phyloP scores from a whole-genome alignment of 1,140 invertebrate genomes.

The Ceratina australensis region DNA sequence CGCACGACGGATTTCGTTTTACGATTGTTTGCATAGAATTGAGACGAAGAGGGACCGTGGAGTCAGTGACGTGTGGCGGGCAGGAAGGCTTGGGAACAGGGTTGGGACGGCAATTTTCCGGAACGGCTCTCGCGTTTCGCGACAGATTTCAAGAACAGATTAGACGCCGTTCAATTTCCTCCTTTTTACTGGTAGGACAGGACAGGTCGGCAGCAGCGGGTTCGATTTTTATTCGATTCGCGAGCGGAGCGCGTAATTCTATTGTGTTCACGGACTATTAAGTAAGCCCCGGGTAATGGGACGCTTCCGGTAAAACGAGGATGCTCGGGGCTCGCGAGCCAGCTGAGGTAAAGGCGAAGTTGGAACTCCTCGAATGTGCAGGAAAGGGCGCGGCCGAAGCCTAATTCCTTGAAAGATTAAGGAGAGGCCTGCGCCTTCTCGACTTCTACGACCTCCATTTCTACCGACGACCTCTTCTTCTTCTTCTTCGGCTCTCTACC shows the following conservation, averaged over 20 bases:
- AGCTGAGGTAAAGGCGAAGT: constrained; percentile 22
- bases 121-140: constrained; percentile 53
- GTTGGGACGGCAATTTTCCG: constrained; percentile 55
- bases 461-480: constrained; percentile 54
- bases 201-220: not conserved
- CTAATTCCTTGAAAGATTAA: constrained; percentile 78
- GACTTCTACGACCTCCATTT: constrained; percentile 66
- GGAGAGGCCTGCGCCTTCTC: constrained; percentile 66
- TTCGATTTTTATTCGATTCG: constrained; percentile 76
- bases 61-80: constrained; percentile 47
- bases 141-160: constrained; percentile 69
- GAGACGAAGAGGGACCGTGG: constrained; percentile 27
- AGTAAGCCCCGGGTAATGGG: constrained; percentile 75
- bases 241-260: constrained; percentile 74
- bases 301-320: constrained; percentile 74
- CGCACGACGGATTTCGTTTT: not conserved
- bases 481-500: constrained; percentile 42
- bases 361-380: constrained; percentile 76
- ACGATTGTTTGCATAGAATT: constrained; percentile 38
- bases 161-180: constrained; percentile 69
- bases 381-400: constrained; percentile 77
- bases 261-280: constrained; percentile 81
- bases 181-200: constrained; percentile 22
- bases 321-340: constrained; percentile 44
- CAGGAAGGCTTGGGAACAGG: constrained; percentile 11